Evolutionary conservation across 2,888 invertebrate species (phyloP).

Genomic region (Drosophila anceps): DNA sequence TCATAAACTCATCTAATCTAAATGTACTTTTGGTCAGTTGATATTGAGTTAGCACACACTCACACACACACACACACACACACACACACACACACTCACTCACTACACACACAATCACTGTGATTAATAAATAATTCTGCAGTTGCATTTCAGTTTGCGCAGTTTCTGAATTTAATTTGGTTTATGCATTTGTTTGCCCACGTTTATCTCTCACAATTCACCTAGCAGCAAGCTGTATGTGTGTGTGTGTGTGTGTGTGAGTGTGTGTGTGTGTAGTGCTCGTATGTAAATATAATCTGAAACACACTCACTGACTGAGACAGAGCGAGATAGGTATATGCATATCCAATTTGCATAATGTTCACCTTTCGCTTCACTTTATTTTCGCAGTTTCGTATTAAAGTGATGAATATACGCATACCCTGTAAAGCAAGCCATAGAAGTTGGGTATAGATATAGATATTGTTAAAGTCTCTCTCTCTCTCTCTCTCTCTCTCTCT

Average conservation of each 20-base stretch:
- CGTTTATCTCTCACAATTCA: slow-evolving; percentile 26
- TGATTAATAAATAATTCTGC: slow-evolving; percentile 58
- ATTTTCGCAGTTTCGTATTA: slow-evolving; percentile 36
- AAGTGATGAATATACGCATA: slow-evolving; percentile 40
- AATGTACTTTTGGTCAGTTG: slow-evolving; percentile 9
- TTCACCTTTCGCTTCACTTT: slow-evolving; percentile 45
- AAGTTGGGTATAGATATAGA: too few relatives aligned
- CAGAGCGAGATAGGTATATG: background rate
- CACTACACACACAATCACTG: slow-evolving; percentile 26
- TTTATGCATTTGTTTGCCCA: slow-evolving; percentile 51
- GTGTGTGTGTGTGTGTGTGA: background rate
- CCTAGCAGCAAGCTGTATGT: background rate
- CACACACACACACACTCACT: background rate
- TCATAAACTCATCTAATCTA: slow-evolving; percentile 9
- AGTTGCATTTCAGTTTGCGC: slow-evolving; percentile 38
- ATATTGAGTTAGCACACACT: slow-evolving; percentile 40
- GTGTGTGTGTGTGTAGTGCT: slow-evolving; percentile 12
- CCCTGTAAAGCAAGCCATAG: background rate
- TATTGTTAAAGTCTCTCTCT: too few relatives aligned
- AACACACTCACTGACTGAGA: background rate
- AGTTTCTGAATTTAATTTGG: slow-evolving; percentile 58
- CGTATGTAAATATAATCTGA: slow-evolving; percentile 61
- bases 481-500: too few relatives aligned
- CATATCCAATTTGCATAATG: slow-evolving; percentile 53
- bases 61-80: slow-evolving; percentile 13